Base-by-base conservation (phyloP, 2,113 vertebrate genomes). In the Coracopsis vasa region DNA sequence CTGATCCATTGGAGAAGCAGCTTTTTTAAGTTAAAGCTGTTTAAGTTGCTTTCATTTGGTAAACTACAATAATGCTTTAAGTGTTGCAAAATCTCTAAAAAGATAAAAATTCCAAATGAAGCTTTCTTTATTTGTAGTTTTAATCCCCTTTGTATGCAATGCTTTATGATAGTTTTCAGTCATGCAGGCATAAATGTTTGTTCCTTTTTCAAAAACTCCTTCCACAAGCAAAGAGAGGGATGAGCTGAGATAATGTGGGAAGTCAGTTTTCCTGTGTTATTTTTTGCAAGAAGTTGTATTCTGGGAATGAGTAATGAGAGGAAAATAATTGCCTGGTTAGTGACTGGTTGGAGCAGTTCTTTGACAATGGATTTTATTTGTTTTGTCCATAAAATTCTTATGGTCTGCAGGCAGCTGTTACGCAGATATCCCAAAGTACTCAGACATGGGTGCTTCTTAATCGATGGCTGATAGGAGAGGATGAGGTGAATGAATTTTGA, bases 401-500 rank as follows among this genome's bases (percentile, higher is more conserved):
- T 2, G 4, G 6, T 62, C 28, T 66, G 18, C 81, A n/a, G 20
- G 31, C 14, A 29, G 0, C n/a, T 67, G 18, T 66, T 10, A 8
- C 13, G 3, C 12, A 39, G 27, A 16, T 58, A 53, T 8, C 29
- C 10, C 6, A 17, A 61, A 87, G 13, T 62, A 65, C 19, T 81
- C 15, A 24, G 27, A 25, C 12, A 5, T 24, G 29, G 11, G 9
- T 85, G 28, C 20, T 66, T 2, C 15, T 42, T 81, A 31, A 35
- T 81, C 12, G 28, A 0, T 74, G 28, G 4, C 56, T 88, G 13
- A 4, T 41, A 48, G 24, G 35, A 87, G 35, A 74, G 13, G 9
- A 41, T 61, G 41, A 31, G 9, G 37, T 1, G 1, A 19, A 25
- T 19, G n/a, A 85, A 41, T 78, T 25, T 61, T 25, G 5, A 66